phyloP scores from a whole-genome alignment of 2,888 invertebrate species.

The Syritta pipiens region DNA sequence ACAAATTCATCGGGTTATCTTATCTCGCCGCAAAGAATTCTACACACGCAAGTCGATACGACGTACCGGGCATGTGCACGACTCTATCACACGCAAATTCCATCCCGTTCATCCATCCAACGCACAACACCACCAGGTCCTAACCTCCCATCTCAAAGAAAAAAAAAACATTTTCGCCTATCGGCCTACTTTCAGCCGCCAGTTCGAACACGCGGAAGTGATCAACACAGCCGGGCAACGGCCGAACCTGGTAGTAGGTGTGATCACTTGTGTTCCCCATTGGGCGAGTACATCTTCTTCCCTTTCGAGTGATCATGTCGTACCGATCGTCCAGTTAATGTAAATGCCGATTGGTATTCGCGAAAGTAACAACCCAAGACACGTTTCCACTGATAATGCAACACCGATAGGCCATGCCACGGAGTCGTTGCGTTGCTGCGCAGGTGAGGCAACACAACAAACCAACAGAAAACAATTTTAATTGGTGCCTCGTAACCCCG shows the following conservation, averaged over 20 bases:
- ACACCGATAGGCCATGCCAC: conserved; percentile 29
- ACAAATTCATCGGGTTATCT: no score
- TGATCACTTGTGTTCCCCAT: conserved; percentile 55
- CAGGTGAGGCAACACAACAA: conserved; percentile 42
- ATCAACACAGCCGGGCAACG: no score
- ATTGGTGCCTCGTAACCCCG: conserved; percentile 51
- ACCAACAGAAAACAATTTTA: conserved; percentile 55
- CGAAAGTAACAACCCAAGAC: conserved; percentile 9
- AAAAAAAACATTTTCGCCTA: no score
- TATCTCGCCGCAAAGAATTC: no score
- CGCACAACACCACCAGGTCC: conserved; percentile 6
- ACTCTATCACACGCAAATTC: no score
- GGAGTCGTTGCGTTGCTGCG: background rate
- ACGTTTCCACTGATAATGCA: conserved; percentile 51
- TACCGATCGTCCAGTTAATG: conserved; percentile 37
- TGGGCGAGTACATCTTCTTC: conserved; percentile 42
- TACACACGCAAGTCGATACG: no score
- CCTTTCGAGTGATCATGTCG: conserved; percentile 40
- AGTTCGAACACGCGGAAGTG: no score
- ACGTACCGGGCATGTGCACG: no score
- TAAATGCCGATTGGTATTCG: conserved; percentile 43
- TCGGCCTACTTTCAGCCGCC: no score
- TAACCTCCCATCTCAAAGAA: conserved; percentile 8
- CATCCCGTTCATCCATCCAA: conserved; percentile 17
- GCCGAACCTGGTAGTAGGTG: conserved; percentile 43